Base-by-base conservation (phyloP, 2,888 invertebrate genomes). In the Therioaphis trifolii region DNA sequence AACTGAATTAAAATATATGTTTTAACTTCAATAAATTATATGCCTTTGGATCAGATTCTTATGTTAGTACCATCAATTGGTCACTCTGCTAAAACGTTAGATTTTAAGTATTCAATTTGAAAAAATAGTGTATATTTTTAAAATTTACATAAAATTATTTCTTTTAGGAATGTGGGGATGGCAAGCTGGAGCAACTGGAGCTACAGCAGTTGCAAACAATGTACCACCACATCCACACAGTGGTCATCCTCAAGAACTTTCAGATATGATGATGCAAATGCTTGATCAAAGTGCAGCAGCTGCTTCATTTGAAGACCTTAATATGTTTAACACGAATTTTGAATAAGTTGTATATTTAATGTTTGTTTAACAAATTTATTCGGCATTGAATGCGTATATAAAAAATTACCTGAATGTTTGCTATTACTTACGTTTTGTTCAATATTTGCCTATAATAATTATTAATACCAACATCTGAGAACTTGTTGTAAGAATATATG, bases 221-320 rank as follows among this genome's bases (percentile, higher is more conserved):
- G 90, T 90, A 46, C 91, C 92, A 84, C 92, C 93, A 77, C 86
- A 86, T 76, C 87, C 87, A 27, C 87, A 86, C 27, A 86, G 86
- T 46, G 88, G 86, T 11, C 87, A 86, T 18, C 86, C 93, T 11
- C 94, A 93, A 87, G 96, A 96, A 90, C 91, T 96, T 84, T 94
- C 95, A 21, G 96, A 97, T 88, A 90, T 90, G 90, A 96, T 97
- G 96, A 90, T 97, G 87, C 96, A 96, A 89, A 96, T 97, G 93
- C 90, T 97, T 84, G 95, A 96, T 89, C 95, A 95, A 88, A 93
- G 93, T 87, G 94, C 93, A 76, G 92, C 94, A 58, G 91, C 94
- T 84, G 87, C 88, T 18, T 93, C 95, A 43, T 96, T 96, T 89
- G 96, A 96, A 89, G 96, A 96, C 89, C 91, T 96, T 87, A 94